Evolutionary conservation across 1,140 invertebrate genomes (phyloP), one percentile per base, ranked within the genome.

Genomic region (Drosophila sucinea): DNA sequence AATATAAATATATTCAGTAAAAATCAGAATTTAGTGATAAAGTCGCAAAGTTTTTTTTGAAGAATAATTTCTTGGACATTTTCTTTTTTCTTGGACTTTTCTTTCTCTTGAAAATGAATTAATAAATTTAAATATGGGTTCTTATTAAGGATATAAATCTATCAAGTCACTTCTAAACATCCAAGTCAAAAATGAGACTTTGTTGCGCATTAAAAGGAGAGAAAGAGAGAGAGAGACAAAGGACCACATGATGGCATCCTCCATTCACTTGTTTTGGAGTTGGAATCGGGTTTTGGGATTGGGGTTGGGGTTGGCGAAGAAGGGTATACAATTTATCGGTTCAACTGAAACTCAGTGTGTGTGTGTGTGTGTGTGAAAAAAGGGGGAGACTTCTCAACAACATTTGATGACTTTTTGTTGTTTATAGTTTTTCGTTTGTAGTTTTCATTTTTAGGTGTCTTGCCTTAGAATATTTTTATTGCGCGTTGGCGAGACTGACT

Each of bases 381-480:
- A 30, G 10, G 4, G 35, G 35, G 35, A 62, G 66, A 67, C 44
- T 67, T 75, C 73, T 69, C 75, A 70, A 77, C 73, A 51, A 51
- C 44, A 51, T 78, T 79, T 78, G 77, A 78, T 77, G 65, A 70
- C 60, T 85, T 73, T 79, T 68, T 69, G 68, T 83, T 77, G 68
- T 70, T 87, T 75, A 71, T 77, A 71, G 67, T 81, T 74, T 74
- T 79, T 66, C 61, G 62, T 79, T 73, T 73, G 75, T 63, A 77
- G 70, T 58, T 67, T 65, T 63, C 23, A 51, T 61, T 56, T 30
- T 60, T 40, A 10, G 23, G 32, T 54, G 65, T 83, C 73, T 79
- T 68, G 80, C 77, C 68, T 84, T 89, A 72, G 83, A 80, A 80
- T 83, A 72, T 84, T 70, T 70, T 86, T 87, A 79, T 86, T 86